These are phyloP conservation scores for Perccottus glenii DNA, from an alignment of 2,113 vertebrate species.

Conservation along the genomic window DNA sequence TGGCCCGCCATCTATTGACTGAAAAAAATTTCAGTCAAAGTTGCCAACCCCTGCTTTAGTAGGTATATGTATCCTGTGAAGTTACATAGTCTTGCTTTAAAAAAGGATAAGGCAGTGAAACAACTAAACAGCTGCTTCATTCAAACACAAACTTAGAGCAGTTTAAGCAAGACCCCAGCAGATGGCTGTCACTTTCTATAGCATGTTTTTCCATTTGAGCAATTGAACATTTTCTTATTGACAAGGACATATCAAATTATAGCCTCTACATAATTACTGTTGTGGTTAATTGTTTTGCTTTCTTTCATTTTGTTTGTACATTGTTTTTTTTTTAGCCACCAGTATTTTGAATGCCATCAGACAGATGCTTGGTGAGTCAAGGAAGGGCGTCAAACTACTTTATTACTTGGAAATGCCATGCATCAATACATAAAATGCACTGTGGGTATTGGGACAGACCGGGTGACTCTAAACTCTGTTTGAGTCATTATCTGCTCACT, in stretches of 20 bases:
- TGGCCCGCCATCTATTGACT: too few relatives aligned
- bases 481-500: constrained; percentile 46
- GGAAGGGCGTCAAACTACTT: constrained; percentile 12
- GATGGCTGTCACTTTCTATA: constrained; percentile 19
- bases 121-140: constrained; percentile 21
- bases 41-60: too few relatives aligned
- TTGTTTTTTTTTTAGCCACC: background rate
- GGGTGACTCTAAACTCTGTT: constrained; percentile 24
- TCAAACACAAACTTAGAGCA: background rate
- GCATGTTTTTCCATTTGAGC: constrained; percentile 9
- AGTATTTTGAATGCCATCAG: background rate
- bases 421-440: background rate
- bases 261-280: background rate
- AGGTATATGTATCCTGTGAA: too few relatives aligned
- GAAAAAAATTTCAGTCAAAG: too few relatives aligned
- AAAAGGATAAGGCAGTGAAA: background rate
- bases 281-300: constrained; percentile 10
- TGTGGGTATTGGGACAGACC: constrained; percentile 6
- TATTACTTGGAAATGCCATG: constrained; percentile 26
- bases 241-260: constrained; percentile 5
- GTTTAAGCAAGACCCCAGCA: constrained; percentile 13
- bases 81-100: too few relatives aligned
- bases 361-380: constrained; percentile 8
- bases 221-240: background rate
- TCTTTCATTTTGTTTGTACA: background rate